Evolutionary conservation across 37 sponge, comb jelly and placozoan genomes (phyloP), one percentile per base, ranked within the genome.

Genomic region (Cliona cf. orientalis): DNA sequence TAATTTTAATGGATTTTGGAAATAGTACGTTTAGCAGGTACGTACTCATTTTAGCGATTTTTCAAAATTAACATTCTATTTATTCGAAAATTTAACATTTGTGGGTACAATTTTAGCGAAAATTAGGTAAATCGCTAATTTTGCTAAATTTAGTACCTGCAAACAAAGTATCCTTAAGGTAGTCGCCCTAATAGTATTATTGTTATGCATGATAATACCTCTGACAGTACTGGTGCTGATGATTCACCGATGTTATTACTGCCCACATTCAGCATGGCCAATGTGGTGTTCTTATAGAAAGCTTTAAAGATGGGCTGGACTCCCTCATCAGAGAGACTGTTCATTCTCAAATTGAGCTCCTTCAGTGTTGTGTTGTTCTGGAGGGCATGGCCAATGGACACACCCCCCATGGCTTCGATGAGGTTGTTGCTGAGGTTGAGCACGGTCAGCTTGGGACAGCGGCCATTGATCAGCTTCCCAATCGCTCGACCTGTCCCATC

Each of bases 271-370:
- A 97, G 83, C 0, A 41, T 49, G 22, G 42, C 31, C 31, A 97
- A 75, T 5, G 91, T 92, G 11, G 33, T 42, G 76, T 95, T 94
- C 72, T 86, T 92, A 65, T 84, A 39, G 36, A 97, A 72, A 41
- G 93, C 79, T 69, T 97, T 95, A 28, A 93, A 42, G 7, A 97
- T 82, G 2, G 89, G 80, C 44, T 86, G 84, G 23, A 81, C 88
- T 31, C 98, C 98, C 17, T 95, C 91, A 78, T 97, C 98, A 9
- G 91, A 84, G 3, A 97, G 84, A 21, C 86, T 79, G 79, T 97
- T 97, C 39, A 97, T 72, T 34, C 91, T 71, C 42, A 97, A 69
- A 74, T 92, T 90, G 23, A 97, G 88, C 1, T 46, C 63, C 28
- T 29, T 82, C 37, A 97, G 73, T 22, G 81, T 90, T 6, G 70